Evolutionary conservation across 2,113 vertebrate species (phyloP), one percentile per base, ranked within the genome.

Genomic region (Nerophis ophidion): DNA sequence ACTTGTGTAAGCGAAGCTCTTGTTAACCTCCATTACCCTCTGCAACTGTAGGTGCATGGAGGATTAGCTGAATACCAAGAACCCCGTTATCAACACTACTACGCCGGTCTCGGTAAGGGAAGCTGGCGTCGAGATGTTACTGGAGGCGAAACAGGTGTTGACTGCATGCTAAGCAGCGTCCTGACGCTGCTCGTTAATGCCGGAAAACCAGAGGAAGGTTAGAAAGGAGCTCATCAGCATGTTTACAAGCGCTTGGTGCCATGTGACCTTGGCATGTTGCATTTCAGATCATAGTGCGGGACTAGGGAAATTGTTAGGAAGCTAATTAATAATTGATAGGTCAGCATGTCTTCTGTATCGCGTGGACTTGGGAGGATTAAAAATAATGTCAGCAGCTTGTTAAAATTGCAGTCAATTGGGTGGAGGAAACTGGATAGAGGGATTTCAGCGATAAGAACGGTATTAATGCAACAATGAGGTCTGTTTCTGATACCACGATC

Each of bases 1-100:
- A 56, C 61, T 73, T 74, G 75, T 79, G 72, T 75, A 72, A 76
- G 66, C 75, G 61, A 68, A 75, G 68, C 72, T 80, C 72, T 76
- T 72, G 79, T 86, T 88, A 88, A 88, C 84, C 84, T 72, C 79
- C 62, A 84, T 88, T 89, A 84, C 61, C 85, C 74, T 84, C 66
- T 63, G 66, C 70, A 68, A 74, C 66, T 64, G 74, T 69, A 79
- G 26, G 26, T 26, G 2, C 61, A 9, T 11, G 65, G 48, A 48
- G 74, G 74, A 84, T 88, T 86, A 83, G 70, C 61, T 45, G 81
- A 85, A 86, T 86, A 82, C 72, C 78, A 81, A 87, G 86, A 50
- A 33, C 66, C 34, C 66, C 48, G 64, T 65, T 76, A 62, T 68
- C 63, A 16, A 15, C 60, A 38, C 60, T 34, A 48, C 72, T 34